A percentile compares a stretch with the other conserved stretches of the same genome.
Conservation (phyloP, 2,113 vertebrate genomes). For the Vombatus ursinus region DNA sequence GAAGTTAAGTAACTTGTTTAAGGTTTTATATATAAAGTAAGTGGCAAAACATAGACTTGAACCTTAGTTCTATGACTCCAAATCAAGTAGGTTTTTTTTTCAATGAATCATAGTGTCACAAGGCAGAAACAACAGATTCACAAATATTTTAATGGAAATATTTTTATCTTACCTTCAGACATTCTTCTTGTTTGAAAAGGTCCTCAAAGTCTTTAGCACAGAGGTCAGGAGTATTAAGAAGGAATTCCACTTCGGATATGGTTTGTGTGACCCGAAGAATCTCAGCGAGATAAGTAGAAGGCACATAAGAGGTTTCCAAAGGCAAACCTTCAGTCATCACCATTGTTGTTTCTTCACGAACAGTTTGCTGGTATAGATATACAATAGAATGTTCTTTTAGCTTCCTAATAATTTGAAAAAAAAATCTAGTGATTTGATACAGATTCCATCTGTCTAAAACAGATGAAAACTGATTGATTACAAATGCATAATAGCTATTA, state of each 20-base stretch:
- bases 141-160: constrained; percentile 40
- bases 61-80: background rate
- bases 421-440: constrained; percentile 33
- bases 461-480: constrained; percentile 53
- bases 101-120: background rate
- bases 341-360: constrained; percentile 83
- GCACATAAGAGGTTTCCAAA: constrained; percentile 88
- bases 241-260: constrained; percentile 91
- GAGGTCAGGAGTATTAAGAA: constrained; percentile 92
- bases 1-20: background rate
- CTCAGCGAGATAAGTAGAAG: constrained; percentile 90
- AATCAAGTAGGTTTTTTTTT: background rate
- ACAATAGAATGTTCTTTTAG: constrained; percentile 83
- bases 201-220: constrained; percentile 91
- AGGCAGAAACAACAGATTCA: background rate
- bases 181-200: constrained; percentile 92
- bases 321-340: constrained; percentile 83
- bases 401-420: constrained; percentile 58
- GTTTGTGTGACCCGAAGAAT: constrained; percentile 89
- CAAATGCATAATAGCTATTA: background rate
- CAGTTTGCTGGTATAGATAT: constrained; percentile 88
- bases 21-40: background rate
- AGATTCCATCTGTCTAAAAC: constrained; percentile 60
- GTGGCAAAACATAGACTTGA: background rate
- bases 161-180: constrained; percentile 91